Evolutionary conservation across 1,140 invertebrate species (phyloP), one percentile per base, ranked within the genome.

Genomic region (Diabrotica virgifera): DNA sequence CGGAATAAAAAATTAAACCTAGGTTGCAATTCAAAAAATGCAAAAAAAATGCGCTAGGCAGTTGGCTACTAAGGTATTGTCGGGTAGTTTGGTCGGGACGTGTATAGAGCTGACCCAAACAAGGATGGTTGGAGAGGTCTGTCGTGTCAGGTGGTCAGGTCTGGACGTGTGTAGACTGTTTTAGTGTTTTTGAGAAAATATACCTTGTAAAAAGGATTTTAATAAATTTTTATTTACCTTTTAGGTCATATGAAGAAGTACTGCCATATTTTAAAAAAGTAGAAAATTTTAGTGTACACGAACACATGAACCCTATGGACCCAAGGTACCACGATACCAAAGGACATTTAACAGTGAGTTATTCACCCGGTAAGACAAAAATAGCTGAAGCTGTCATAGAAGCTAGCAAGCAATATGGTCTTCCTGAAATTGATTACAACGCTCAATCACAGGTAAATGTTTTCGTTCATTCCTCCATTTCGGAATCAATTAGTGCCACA

Each of bases 201-300:
- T n/a, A n/a, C n/a, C n/a, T n/a, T n/a, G n/a, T n/a, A n/a, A n/a
- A n/a, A n/a, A n/a, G n/a, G n/a, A n/a, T n/a, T n/a, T n/a, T n/a
- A n/a, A n/a, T n/a, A n/a, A n/a, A n/a, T n/a, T n/a, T n/a, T n/a
- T 24, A 24, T 24, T 24, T 24, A 24, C 1, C 4, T 59, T 59
- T 7, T 9, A 62, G 60, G 60, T 86, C 87, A 10, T 96, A 88
- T 81, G 81, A 90, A 11, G 86, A 92, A n/a, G 86, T 94, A 0
- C 72, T 93, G 5, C 90, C 90, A 0, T 95, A 94, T 73, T 95
- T 93, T 74, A 88, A 87, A 70, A 94, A 92, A 77, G 80, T 89
- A 5, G 91, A 93, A 80, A 85, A 86, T 59, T 86, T 85, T 68
- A 83, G 79, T 37, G 86, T 90, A 8, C 82, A 83, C 0, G 77